Percentiles rank a stretch among this genome's conserved stretches.
Evolutionary conservation across 2,797 vertebrate species (phyloP).

Genomic region (Botia almorhae): DNA sequence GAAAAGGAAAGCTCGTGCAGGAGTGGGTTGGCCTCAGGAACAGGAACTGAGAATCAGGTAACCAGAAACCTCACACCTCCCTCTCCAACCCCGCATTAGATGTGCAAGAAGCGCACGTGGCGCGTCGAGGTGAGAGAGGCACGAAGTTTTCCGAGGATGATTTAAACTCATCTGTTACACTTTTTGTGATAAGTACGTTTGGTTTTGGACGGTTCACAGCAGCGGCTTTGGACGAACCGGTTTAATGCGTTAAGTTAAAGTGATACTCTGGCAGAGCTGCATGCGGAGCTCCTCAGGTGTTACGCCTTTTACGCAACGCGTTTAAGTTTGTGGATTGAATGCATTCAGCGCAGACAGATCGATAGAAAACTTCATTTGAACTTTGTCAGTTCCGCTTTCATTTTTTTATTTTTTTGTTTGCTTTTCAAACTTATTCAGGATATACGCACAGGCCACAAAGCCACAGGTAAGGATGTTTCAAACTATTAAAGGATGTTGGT

Average conservation of each 20-base stretch:
- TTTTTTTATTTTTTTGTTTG: not conserved
- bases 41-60: conserved; percentile 55
- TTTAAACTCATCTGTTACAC: not conserved
- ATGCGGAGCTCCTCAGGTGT: conserved; percentile 34
- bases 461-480: conserved; percentile 41
- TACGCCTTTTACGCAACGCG: not conserved
- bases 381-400: conserved; percentile 21
- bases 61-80: conserved; percentile 32
- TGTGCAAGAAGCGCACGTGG: not conserved
- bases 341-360: not conserved
- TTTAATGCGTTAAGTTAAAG: not conserved
- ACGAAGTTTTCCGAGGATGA: conserved; percentile 9
- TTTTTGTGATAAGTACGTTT: not conserved
- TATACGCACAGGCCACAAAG: not conserved
- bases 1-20: not conserved
- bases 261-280: not conserved
- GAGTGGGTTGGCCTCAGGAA: conserved; percentile 46
- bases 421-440: not conserved
- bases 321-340: not conserved
- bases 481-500: not conserved
- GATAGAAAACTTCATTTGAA: not conserved
- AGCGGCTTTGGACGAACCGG: conserved; percentile 6
- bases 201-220: not conserved
- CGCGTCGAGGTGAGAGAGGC: not conserved
- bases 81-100: not conserved